A percentile compares a stretch with the other conserved stretches of the same genome.
These are phyloP conservation scores for Rhyacichthys aspro DNA, from an alignment of 2,797 vertebrate genomes.

Conservation along the genomic window DNA sequence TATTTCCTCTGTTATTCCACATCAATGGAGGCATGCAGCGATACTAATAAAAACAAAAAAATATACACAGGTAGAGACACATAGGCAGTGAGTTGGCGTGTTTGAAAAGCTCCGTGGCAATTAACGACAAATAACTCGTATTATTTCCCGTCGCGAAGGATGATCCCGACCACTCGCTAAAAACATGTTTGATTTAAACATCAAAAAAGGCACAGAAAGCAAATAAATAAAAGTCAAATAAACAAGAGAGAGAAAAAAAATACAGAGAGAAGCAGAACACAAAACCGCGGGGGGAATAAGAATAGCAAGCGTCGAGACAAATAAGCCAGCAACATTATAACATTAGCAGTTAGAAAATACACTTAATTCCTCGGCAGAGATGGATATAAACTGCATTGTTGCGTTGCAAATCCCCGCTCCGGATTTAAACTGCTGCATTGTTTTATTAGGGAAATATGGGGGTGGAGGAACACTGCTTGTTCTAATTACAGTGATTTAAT, in stretches of 20 bases:
- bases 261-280: conserved; percentile 27
- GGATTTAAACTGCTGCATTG: conserved; percentile 80
- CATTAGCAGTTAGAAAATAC: conserved; percentile 83
- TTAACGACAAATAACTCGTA: conserved; percentile 82
- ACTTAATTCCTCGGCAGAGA: conserved; percentile 82
- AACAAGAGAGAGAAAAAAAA: conserved; percentile 65
- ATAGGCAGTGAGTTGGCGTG: conserved; percentile 61
- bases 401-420: conserved; percentile 80
- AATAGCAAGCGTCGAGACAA: conserved; percentile 69
- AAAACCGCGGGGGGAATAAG: conserved; percentile 59
- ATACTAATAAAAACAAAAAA: conserved; percentile 82
- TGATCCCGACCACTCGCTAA: conserved; percentile 76
- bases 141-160: conserved; percentile 68
- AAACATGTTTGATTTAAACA: conserved; percentile 81
- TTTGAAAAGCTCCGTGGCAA: conserved; percentile 81
- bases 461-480: conserved; percentile 75
- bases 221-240: conserved; percentile 71
- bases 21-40: conserved; percentile 78
- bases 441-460: conserved; percentile 82
- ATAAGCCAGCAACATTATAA: conserved; percentile 78
- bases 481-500: conserved; percentile 86
- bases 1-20: conserved; percentile 82
- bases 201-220: conserved; percentile 59
- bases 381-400: conserved; percentile 83
- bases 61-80: conserved; percentile 70